These are phyloP conservation scores for Montipora efflorescens DNA, from an alignment of 64 coral and sea anemone species.

Conservation along the genomic window DNA sequence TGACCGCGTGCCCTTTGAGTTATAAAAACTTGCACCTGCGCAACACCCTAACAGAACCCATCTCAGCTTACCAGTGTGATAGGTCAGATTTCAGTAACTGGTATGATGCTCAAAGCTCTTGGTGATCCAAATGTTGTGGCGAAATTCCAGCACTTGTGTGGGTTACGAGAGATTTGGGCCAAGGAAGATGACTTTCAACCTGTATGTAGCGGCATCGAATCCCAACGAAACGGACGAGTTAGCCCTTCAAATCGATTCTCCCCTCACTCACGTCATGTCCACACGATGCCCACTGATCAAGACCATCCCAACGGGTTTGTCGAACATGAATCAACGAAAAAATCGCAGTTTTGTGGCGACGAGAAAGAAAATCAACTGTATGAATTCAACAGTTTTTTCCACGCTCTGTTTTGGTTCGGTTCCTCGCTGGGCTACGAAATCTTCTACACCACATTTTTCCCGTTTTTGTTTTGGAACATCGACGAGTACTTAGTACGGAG, in stretches of 20 bases:
- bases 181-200: neutral
- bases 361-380: conserved; percentile 16
- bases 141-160: conserved; percentile 80
- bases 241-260: neutral
- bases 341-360: neutral
- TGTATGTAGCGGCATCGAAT: conserved; percentile 21
- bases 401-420: conserved; percentile 80
- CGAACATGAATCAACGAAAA: conserved; percentile 1
- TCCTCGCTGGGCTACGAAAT: conserved; percentile 87
- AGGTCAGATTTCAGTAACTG: too few species aligned
- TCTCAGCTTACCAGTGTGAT: neutral
- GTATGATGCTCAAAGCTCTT: conserved; percentile 83
- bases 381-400: conserved; percentile 82
- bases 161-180: conserved; percentile 50
- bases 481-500: conserved; percentile 85
- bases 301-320: conserved; percentile 71
- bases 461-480: conserved; percentile 93
- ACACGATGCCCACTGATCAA: neutral
- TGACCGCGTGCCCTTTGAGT: too few species aligned
- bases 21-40: too few species aligned
- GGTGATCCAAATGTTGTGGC: conserved; percentile 87
- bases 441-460: conserved; percentile 94
- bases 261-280: neutral
- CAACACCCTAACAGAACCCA: too few species aligned
- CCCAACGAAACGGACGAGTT: neutral